Evolutionary conservation across 2,888 invertebrate species (phyloP).

Genomic region (Cantharis lateralis): DNA sequence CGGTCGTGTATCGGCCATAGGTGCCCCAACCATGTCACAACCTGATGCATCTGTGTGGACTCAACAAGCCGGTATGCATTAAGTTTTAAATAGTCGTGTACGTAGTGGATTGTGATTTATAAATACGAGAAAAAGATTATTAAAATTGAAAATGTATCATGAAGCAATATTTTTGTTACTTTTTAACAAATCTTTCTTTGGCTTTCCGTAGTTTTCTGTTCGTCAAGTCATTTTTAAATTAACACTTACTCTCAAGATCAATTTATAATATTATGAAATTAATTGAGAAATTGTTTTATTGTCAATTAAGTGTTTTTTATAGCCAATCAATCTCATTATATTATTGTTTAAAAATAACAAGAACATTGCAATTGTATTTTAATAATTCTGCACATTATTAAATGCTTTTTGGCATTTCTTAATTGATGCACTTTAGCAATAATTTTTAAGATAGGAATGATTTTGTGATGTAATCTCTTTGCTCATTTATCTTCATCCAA

Average conservation of each 20-base stretch:
- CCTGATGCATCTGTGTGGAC: conserved; percentile 58
- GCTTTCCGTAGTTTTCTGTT: not conserved
- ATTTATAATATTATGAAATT: not conserved
- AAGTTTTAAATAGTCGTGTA: conserved; percentile 16
- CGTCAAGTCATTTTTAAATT: not conserved
- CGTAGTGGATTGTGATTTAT: conserved; percentile 10
- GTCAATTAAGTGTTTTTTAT: not conserved
- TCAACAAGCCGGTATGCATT: conserved; percentile 54
- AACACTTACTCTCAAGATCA: not conserved
- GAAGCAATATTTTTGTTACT: not conserved
- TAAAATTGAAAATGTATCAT: not conserved
- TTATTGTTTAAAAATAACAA: not conserved
- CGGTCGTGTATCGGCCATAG: conserved; percentile 48
- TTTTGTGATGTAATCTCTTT: not conserved
- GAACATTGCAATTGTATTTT: not conserved
- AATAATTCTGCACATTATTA: not conserved
- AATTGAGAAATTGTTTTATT: not conserved
- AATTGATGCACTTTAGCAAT: not conserved
- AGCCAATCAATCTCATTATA: not conserved
- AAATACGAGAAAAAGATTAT: not conserved
- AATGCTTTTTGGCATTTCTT: not conserved
- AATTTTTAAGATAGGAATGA: not conserved
- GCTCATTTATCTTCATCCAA: not conserved
- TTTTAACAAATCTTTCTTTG: not conserved
- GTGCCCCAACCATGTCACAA: conserved; percentile 47